These are phyloP conservation scores for Elgaria multicarinata DNA, from an alignment of 2,113 vertebrate species.

Conservation along the genomic window DNA sequence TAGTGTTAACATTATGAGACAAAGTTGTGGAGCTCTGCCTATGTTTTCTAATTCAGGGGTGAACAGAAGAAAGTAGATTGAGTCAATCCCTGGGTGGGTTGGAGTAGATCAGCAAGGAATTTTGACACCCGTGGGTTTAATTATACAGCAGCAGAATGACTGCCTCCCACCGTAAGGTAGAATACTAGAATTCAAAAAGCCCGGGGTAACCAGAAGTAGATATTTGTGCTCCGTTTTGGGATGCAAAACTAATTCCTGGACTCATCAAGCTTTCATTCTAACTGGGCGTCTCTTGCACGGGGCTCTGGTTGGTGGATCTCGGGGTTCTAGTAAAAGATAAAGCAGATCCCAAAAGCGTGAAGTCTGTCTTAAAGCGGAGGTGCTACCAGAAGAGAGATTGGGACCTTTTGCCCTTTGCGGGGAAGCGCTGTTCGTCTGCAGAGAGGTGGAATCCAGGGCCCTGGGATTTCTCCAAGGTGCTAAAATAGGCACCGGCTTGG, in stretches of 20 bases:
- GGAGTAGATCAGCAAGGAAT: too few relatives aligned
- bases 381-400: neutral
- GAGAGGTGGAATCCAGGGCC: accelerated
- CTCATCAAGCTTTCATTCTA: neutral
- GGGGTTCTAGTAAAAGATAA: neutral
- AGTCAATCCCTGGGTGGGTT: too few relatives aligned
- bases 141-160: too few relatives aligned
- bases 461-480: slow-evolving; percentile 70
- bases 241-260: neutral
- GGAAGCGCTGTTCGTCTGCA: accelerated
- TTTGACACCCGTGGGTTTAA: too few relatives aligned
- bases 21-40: too few relatives aligned
- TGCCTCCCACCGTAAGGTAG: neutral
- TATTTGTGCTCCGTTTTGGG: neutral
- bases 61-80: too few relatives aligned
- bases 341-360: neutral
- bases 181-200: neutral
- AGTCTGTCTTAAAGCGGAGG: neutral
- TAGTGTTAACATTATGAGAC: too few relatives aligned
- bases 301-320: neutral
- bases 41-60: too few relatives aligned
- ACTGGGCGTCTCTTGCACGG: neutral
- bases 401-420: neutral
- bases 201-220: neutral
- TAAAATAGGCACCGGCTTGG: slow-evolving; percentile 52